Base-by-base conservation (phyloP, 1,140 invertebrate species). In the Epicauta chinensis region DNA sequence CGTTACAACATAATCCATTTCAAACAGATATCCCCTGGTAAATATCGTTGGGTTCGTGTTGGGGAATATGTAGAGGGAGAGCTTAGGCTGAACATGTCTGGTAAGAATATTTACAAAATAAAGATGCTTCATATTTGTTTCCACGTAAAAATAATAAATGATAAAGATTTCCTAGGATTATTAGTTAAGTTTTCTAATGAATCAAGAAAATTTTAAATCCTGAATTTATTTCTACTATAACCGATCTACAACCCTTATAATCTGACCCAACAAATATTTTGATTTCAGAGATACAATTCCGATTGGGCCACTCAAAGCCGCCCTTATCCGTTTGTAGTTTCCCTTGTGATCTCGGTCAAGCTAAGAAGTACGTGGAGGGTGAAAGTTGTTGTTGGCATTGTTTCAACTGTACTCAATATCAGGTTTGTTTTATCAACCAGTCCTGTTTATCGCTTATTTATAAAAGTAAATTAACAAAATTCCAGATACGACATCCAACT, bases 301-400 rank as follows among this genome's bases (percentile, higher is more conserved):
- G 86, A 64, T 74, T 84, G 60, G 80, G 81, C 38, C 80, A 86
- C 60, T 81, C 81, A 0, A 76, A 80, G 37, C 83, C 87, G 14
- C 92, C 92, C 0, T 81, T 87, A 61, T 96, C 93, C 15, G 87
- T 95, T 7, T 96, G 91, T 75, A 91, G 87, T 67, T 75, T 88
- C 42, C 87, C 89, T 17, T 97, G 93, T 71, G 81, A 82, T 53
- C 71, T 78, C 23, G 91, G 91, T 1, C 89, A 95, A 69, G 91
- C 91, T 44, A 93, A 92, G 74, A 86, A 90, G 68, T 92, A 91
- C 70, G 84, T 93, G 16, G 89, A 91, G 64, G 91, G 89, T 0
- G 90, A 94, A 66, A 87, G 84, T 59, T 97, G 93, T 70, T 97
- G 94, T 71, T 97, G 93, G 93, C 91, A 92, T 61, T 97, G 94